phyloP scores from a whole-genome alignment of 2,888 invertebrate genomes.

The Xylocampa areola region DNA sequence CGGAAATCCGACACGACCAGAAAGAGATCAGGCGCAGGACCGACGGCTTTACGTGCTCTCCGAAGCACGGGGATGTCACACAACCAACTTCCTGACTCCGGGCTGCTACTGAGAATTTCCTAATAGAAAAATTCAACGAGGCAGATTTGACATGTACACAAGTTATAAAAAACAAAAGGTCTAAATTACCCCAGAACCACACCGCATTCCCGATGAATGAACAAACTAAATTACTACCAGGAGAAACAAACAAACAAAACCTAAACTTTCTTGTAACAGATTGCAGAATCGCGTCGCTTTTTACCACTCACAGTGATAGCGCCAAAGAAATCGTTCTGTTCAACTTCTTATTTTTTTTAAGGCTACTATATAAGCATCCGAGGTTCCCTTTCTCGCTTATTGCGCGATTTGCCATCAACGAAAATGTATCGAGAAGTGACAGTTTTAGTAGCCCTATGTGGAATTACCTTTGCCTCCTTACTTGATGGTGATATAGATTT shows the following conservation, averaged over 20 bases:
- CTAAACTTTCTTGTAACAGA: constrained; percentile 34
- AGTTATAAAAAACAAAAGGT: no score
- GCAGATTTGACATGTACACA: no score
- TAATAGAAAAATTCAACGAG: no score
- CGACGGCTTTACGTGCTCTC: no score
- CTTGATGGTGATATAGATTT: constrained; percentile 89
- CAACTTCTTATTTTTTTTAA: constrained; percentile 85
- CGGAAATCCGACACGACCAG: no score
- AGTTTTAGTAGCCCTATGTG: constrained; percentile 64
- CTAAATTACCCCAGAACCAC: background rate
- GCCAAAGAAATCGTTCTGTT: constrained; percentile 73
- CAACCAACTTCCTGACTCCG: no score
- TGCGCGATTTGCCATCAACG: constrained; percentile 71
- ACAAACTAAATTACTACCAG: no score
- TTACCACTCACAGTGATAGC: constrained; percentile 65
- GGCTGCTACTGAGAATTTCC: no score
- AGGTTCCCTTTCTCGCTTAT: constrained; percentile 81
- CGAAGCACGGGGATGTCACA: no score
- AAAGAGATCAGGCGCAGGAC: no score
- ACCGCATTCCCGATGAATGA: constrained; percentile 1
- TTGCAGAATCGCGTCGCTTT: constrained; percentile 58
- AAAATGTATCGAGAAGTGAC: constrained; percentile 80
- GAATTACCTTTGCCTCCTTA: constrained; percentile 68
- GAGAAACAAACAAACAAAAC: constrained; percentile 49
- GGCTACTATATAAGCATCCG: constrained; percentile 59